Conservation (phyloP, 2,797 vertebrate species). For the Danio tinwini region DNA sequence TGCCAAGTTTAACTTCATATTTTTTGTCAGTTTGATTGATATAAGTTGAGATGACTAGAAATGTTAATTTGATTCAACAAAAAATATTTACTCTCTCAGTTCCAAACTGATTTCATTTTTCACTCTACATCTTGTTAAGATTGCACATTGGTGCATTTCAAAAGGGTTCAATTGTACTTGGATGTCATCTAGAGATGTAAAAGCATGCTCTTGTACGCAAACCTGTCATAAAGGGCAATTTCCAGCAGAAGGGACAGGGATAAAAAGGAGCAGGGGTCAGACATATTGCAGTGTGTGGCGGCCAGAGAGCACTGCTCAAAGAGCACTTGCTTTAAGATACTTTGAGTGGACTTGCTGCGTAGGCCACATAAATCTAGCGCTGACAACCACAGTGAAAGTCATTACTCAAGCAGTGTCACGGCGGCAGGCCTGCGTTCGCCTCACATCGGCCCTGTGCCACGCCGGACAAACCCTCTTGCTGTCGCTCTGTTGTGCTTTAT, state of each 20-base stretch:
- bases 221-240: conserved; percentile 25
- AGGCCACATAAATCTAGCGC: conserved; percentile 73
- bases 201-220: not conserved
- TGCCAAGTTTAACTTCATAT: too few species aligned
- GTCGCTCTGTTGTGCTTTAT: conserved; percentile 38
- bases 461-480: conserved; percentile 12
- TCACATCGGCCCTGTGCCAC: conserved; percentile 8
- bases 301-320: conserved; percentile 66
- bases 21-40: too few species aligned
- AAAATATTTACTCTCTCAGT: too few species aligned
- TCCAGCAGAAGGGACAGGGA: conserved; percentile 19
- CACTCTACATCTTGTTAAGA: not conserved
- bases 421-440: conserved; percentile 69
- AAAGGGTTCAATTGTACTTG: not conserved
- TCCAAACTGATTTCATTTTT: not conserved
- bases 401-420: conserved; percentile 75
- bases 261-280: conserved; percentile 16
- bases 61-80: too few species aligned
- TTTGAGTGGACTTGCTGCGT: conserved; percentile 66
- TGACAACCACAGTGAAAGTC: conserved; percentile 76
- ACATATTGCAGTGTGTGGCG: not conserved
- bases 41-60: too few species aligned
- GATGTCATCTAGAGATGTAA: not conserved
- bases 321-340: conserved; percentile 76
- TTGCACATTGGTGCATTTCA: not conserved